Evolutionary conservation across 1,140 invertebrate genomes (phyloP).

Genomic region (Fopius arisanus): DNA sequence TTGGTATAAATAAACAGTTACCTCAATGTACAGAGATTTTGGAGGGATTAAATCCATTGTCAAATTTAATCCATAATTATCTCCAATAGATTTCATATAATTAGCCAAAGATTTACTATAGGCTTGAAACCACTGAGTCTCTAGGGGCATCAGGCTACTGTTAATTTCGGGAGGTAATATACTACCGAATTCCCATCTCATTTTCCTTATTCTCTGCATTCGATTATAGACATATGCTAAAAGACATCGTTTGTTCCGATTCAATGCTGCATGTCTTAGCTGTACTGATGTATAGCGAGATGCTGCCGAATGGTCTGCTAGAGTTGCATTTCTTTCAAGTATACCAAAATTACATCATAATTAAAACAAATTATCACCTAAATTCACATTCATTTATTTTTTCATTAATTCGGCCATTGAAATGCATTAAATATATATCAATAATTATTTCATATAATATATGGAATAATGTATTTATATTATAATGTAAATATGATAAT

Average conservation of each 20-base stretch:
- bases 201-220: conserved; percentile 78
- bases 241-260: conserved; percentile 89
- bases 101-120: conserved; percentile 87
- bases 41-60: conserved; percentile 90
- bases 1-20: conserved; percentile 45
- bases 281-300: conserved; percentile 72
- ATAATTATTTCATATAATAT: no score
- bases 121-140: conserved; percentile 86
- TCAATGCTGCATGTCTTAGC: conserved; percentile 83
- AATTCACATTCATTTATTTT: neutral
- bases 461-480: no score
- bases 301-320: conserved; percentile 44
- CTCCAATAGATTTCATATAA: conserved; percentile 90
- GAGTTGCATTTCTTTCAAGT: conserved; percentile 24
- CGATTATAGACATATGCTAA: conserved; percentile 89
- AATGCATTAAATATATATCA: neutral
- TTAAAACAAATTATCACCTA: no score
- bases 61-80: conserved; percentile 83
- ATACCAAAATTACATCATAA: neutral
- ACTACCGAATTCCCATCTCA: conserved; percentile 94
- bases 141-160: conserved; percentile 80
- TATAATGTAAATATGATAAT: conserved; percentile 50
- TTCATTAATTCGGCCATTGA: no score
- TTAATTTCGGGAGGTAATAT: conserved; percentile 87
- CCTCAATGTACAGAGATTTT: conserved; percentile 90